A percentile compares a stretch with the other conserved stretches of the same genome.
phyloP scores from a whole-genome alignment of 1,140 invertebrate genomes.

The Aphelinus certus region DNA sequence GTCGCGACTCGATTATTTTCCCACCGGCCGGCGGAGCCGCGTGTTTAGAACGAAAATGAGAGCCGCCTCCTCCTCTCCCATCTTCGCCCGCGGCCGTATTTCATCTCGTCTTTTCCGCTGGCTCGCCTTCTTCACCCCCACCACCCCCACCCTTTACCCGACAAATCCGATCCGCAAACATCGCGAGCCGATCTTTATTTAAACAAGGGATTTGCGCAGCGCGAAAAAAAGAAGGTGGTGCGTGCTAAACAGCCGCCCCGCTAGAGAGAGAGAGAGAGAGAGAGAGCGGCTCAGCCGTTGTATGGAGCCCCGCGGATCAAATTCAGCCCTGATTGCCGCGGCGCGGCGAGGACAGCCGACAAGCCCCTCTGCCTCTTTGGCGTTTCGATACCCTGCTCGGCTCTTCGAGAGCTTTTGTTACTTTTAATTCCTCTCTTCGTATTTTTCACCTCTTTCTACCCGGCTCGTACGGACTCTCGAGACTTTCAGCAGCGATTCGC shows the following conservation, averaged over 20 bases:
- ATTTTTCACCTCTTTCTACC: too few species aligned
- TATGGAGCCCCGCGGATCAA: conserved; percentile 7
- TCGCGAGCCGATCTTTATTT: conserved; percentile 58
- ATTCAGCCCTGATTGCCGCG: neutral
- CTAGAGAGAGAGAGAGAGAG: conserved; percentile 40
- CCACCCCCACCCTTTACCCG: conserved; percentile 13
- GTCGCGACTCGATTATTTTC: too few species aligned
- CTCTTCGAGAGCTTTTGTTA: neutral
- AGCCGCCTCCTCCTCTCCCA: neutral
- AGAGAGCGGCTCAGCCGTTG: conserved; percentile 56
- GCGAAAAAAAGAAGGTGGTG: neutral
- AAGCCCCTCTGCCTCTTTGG: too few species aligned
- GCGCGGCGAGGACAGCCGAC: too few species aligned
- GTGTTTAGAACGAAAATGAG: neutral
- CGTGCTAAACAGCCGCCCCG: too few species aligned
- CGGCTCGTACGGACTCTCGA: too few species aligned
- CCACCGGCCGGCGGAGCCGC: too few species aligned
- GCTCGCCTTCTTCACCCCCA: conserved; percentile 3
- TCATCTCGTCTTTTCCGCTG: conserved; percentile 29
- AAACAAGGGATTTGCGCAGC: conserved; percentile 52
- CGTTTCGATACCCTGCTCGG: too few species aligned
- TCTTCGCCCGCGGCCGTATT: conserved; percentile 26
- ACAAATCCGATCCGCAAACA: conserved; percentile 63
- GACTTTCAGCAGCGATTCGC: too few species aligned
- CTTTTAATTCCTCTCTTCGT: too few species aligned